Conservation (phyloP, 1,140 invertebrate species). For the Aphis craccivora region DNA sequence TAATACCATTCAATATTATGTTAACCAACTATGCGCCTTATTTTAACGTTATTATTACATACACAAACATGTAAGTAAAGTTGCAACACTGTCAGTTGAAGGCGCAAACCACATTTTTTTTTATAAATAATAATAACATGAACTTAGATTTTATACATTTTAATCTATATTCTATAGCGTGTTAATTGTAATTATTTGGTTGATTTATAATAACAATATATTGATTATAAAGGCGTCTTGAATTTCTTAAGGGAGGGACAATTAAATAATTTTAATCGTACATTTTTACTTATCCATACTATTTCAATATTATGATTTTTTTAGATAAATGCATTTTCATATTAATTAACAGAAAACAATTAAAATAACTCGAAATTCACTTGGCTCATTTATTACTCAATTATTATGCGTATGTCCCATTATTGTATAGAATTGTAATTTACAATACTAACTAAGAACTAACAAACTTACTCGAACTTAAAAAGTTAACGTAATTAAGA, state of each 20-base stretch:
- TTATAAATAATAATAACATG: not conserved
- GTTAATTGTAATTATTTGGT: not conserved
- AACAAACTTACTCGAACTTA: not conserved
- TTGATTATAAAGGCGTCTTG: not conserved
- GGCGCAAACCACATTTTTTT: not conserved
- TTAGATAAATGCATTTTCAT: not conserved
- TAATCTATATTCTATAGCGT: not conserved
- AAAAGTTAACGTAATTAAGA: not conserved
- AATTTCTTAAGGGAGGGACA: not conserved
- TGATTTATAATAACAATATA: not conserved
- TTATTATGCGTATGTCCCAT: not conserved
- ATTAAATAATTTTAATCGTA: not conserved
- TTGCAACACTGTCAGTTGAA: not conserved
- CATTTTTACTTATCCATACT: not conserved
- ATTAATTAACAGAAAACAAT: not conserved
- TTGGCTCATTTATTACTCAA: not conserved
- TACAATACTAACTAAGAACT: not conserved
- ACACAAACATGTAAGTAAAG: not conserved
- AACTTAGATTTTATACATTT: not conserved
- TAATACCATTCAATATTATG: not conserved
- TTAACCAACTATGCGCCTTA: not conserved
- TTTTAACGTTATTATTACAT: not conserved
- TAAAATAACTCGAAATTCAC: not conserved
- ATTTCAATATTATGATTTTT: not conserved
- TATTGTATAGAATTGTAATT: not conserved